A percentile compares a stretch with the other conserved stretches of the same genome.
Conservation (phyloP, 1,140 invertebrate genomes). For the Hypothenemus hampei region DNA sequence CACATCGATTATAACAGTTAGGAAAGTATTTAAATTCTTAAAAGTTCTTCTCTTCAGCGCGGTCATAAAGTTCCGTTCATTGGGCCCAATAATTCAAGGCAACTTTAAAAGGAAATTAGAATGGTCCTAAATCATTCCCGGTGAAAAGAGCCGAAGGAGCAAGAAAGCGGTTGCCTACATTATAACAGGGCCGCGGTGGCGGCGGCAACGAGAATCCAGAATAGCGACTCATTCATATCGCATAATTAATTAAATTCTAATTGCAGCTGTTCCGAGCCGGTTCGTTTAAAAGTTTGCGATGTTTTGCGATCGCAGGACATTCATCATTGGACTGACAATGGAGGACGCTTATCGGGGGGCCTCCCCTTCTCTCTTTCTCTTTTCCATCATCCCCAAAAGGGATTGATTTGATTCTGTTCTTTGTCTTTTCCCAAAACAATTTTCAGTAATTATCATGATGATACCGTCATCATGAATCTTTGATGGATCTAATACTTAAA, state of each 20-base stretch:
- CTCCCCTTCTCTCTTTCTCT: not conserved
- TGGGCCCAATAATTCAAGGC: conserved; percentile 27
- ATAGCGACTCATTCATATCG: conserved; percentile 41
- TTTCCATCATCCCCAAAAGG: conserved; percentile 1
- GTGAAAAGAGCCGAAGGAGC: conserved; percentile 28
- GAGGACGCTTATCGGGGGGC: conserved; percentile 38
- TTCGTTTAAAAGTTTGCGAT: conserved; percentile 40
- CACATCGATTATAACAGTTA: not conserved
- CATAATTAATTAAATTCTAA: conserved; percentile 47
- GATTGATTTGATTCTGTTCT: no score
- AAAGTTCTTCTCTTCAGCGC: no score
- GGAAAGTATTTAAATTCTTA: no score
- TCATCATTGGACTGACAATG: conserved; percentile 44
- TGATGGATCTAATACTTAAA: no score
- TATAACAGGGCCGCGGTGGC: no score
- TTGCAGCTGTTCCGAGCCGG: conserved; percentile 34
- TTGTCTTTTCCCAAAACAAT: no score
- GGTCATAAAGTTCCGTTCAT: no score
- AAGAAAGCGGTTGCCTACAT: conserved; percentile 18
- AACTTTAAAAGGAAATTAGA: conserved; percentile 34
- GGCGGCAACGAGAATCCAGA: conserved; percentile 25
- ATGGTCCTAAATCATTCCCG: conserved; percentile 35
- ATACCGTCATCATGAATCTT: no score
- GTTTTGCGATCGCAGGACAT: conserved; percentile 42
- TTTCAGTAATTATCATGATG: no score